Evolutionary conservation across 2,797 vertebrate species (phyloP).

Genomic region (Muraenolepis orangiensis): DNA sequence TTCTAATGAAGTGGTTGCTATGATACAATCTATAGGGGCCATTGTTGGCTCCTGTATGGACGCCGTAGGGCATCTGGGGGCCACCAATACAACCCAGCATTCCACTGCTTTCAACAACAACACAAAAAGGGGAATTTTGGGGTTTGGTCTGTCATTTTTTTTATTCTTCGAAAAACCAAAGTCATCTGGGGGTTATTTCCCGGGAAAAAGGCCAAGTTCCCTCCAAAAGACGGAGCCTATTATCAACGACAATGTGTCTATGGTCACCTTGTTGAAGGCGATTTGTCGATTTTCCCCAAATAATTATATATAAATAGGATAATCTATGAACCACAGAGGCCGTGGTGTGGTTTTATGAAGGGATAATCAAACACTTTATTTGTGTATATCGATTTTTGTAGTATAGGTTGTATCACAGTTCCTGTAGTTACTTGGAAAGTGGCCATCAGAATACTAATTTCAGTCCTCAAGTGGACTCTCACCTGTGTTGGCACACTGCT

Average conservation of each 20-base stretch:
- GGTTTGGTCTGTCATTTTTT: conserved; percentile 34
- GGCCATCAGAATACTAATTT: too few species aligned
- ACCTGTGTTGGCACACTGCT: too few species aligned
- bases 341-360: too few species aligned
- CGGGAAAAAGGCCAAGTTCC: background rate
- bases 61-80: conserved; percentile 54
- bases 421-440: too few species aligned
- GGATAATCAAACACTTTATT: too few species aligned
- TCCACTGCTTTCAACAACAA: conserved; percentile 54
- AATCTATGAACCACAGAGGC: too few species aligned
- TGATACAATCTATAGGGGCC: conserved; percentile 67
- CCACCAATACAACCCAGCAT: conserved; percentile 58
- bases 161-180: background rate
- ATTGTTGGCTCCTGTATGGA: conserved; percentile 65
- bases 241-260: background rate
- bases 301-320: too few species aligned
- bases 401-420: too few species aligned
- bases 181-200: background rate
- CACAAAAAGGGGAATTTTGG: conserved; percentile 28
- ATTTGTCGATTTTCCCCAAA: background rate
- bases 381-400: too few species aligned
- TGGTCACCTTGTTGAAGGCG: background rate
- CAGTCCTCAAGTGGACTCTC: too few species aligned
- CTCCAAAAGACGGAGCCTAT: background rate
- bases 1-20: conserved; percentile 73